Evolutionary conservation across 2,797 vertebrate species (phyloP).

Genomic region (Sebastolobus altivelis): DNA sequence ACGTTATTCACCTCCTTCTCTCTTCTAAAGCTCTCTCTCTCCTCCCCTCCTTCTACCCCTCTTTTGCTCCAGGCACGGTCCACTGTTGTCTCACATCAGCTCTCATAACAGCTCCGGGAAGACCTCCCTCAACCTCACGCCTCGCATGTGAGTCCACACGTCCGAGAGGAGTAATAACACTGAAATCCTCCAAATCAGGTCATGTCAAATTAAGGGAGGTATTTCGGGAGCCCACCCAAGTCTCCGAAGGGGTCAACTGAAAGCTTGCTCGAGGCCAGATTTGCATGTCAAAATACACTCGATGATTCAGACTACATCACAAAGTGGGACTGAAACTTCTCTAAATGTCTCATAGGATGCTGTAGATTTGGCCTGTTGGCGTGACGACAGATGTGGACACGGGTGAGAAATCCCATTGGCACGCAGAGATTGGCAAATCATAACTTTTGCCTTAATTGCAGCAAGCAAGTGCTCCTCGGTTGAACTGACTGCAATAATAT

Average conservation of each 20-base stretch:
- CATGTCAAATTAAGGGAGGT: constrained; percentile 81
- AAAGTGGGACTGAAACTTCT: constrained; percentile 33
- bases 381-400: constrained; percentile 54
- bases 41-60: constrained; percentile 21
- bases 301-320: constrained; percentile 58
- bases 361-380: constrained; percentile 30
- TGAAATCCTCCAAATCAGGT: constrained; percentile 82
- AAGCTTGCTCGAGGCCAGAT: constrained; percentile 66
- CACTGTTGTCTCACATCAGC: constrained; percentile 74
- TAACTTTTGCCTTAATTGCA: constrained; percentile 62
- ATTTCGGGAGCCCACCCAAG: constrained; percentile 81
- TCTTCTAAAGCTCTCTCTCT: constrained; percentile 26
- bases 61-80: constrained; percentile 63
- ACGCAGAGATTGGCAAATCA: constrained; percentile 56
- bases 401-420: constrained; percentile 51
- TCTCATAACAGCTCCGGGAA: constrained; percentile 73
- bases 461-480: constrained; percentile 58
- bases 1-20: constrained; percentile 27
- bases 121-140: constrained; percentile 77
- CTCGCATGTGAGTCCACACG: constrained; percentile 77
- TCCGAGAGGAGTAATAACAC: constrained; percentile 77
- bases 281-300: constrained; percentile 78
- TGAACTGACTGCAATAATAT: constrained; percentile 64
- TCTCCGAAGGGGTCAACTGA: constrained; percentile 71
- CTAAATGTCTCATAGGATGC: constrained; percentile 28